Evolutionary conservation across 2,797 vertebrate genomes (phyloP), one percentile per base, ranked within the genome.

Genomic region (Betta splendens): DNA sequence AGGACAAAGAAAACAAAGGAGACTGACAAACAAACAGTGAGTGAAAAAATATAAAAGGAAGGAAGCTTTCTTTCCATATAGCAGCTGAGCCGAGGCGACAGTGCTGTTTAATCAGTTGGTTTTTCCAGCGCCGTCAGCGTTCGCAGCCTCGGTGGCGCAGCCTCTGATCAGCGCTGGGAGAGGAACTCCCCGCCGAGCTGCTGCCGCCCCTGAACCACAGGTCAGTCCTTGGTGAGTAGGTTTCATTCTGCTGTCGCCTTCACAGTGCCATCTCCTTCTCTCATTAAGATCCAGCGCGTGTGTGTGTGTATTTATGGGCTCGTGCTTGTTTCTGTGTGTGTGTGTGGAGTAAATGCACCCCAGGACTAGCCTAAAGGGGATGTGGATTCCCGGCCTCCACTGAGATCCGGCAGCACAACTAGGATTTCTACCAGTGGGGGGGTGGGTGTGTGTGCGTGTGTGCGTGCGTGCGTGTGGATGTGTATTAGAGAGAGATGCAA

Each of bases 281-380:
- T 92, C 90, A 92, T 92, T 92, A 92, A 77, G 79, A 87, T 79
- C 77, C 71, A 53, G 55, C 42, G 3, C 26, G 64, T 66, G 72
- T 85, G 62, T 40, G 68, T 64, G 42, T 51, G 64, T 60, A 64
- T 69, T 45, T 71, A 59, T 65, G 59, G 75, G 44, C 53, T 47
- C 26, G 57, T 80, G 72, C 83, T 68, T 81, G 61, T 60, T 54
- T 73, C 22, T 44, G 38, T 51, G 54, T 64, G 61, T 38, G 45
- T 62, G 54, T 50, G 56, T 69, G 78, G 64, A 75, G 83, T 78
- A 85, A 88, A 84, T 81, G 85, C 91, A 92, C 91, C 92, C 87
- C 90, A 89, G 89, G 91, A 91, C 85, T 90, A 75, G 92, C 92
- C 91, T 92, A 88, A 89, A 90, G 91, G 92, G 87, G 88, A 86